Conservation (phyloP, 2,888 invertebrate species). For the Brenthis hecate region DNA sequence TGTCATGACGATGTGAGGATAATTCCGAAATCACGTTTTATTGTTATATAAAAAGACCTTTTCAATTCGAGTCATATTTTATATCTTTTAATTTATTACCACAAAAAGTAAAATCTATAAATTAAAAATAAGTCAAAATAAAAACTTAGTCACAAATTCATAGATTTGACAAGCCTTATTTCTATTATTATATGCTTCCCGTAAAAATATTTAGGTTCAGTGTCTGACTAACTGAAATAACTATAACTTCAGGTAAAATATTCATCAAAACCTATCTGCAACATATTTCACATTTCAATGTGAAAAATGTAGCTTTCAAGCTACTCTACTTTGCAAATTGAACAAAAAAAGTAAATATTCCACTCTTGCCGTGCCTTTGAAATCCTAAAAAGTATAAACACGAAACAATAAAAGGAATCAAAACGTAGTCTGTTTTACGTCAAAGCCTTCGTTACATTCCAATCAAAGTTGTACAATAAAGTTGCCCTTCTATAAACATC, state of each 20-base stretch:
- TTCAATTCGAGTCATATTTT: conserved; percentile 39
- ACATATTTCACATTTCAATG: neutral
- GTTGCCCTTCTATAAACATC: conserved; percentile 59
- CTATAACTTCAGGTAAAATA: too few relatives aligned
- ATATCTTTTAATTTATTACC: neutral
- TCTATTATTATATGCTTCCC: too few relatives aligned
- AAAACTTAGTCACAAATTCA: conserved; percentile 27
- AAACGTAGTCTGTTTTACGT: conserved; percentile 3
- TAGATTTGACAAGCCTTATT: too few relatives aligned
- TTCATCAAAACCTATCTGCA: neutral
- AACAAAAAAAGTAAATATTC: neutral
- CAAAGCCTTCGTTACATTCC: conserved; percentile 50
- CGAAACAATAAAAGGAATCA: neutral
- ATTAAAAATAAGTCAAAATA: conserved; percentile 34
- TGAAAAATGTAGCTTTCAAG: neutral
- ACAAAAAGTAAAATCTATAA: neutral
- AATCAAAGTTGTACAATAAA: conserved; percentile 70
- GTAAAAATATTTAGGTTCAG: too few relatives aligned
- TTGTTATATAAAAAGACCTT: conserved; percentile 31
- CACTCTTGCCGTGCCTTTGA: conserved; percentile 1
- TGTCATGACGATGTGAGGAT: conserved; percentile 33
- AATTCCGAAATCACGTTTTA: conserved; percentile 32
- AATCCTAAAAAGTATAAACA: conserved; percentile 3
- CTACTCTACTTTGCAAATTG: conserved; percentile 2
- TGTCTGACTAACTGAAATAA: too few relatives aligned